phyloP scores from a whole-genome alignment of 1,140 invertebrate species.

The Aphidius gifuensis region DNA sequence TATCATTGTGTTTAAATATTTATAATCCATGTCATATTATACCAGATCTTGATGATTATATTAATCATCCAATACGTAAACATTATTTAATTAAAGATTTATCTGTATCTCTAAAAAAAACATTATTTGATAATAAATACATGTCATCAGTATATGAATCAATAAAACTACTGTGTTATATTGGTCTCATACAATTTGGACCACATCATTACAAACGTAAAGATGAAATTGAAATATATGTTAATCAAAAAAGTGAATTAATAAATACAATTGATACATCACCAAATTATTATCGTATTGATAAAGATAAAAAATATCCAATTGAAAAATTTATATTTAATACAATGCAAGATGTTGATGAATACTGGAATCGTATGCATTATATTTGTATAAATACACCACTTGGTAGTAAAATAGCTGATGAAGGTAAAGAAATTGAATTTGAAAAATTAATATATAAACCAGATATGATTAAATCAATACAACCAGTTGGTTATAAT shows the following conservation, averaged over 20 bases:
- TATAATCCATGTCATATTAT: conserved; percentile 61
- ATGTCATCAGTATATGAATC: conserved; percentile 63
- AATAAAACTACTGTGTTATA: conserved; percentile 59
- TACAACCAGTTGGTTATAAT: conserved; percentile 44
- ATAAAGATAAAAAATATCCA: conserved; percentile 58
- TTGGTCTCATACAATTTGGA: conserved; percentile 72
- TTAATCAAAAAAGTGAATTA: conserved; percentile 63
- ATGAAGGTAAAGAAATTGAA: conserved; percentile 54
- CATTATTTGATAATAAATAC: conserved; percentile 62
- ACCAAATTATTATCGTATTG: conserved; percentile 64
- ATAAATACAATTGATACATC: conserved; percentile 66
- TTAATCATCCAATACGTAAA: conserved; percentile 68
- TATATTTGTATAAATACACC: conserved; percentile 66
- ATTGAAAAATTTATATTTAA: conserved; percentile 59
- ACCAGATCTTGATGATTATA: conserved; percentile 60
- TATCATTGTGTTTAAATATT: conserved; percentile 69
- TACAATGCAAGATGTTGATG: conserved; percentile 57
- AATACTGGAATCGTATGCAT: conserved; percentile 75
- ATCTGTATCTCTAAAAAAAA: conserved; percentile 54
- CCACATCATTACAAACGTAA: conserved; percentile 66
- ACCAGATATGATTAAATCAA: conserved; percentile 52
- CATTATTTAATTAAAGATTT: conserved; percentile 63
- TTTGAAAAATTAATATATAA: conserved; percentile 57
- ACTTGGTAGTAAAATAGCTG: conserved; percentile 56
- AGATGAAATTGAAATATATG: conserved; percentile 69